Percentiles rank a stretch among this genome's conserved stretches.
phyloP scores from a whole-genome alignment of 2,113 vertebrate species.

The Ailuropoda melanoleuca region DNA sequence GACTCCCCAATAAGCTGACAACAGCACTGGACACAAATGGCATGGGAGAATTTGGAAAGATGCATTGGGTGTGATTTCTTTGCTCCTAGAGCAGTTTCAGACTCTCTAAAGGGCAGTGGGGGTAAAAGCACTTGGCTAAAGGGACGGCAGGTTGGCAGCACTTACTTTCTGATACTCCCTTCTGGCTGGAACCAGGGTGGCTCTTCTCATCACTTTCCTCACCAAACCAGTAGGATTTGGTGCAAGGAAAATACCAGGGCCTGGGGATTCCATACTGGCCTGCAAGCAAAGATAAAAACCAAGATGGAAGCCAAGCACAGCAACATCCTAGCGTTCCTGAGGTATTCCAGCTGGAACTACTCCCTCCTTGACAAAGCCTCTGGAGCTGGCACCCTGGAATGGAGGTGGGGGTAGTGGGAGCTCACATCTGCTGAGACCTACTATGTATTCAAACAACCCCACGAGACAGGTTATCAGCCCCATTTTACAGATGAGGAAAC shows the following conservation, averaged over 20 bases:
- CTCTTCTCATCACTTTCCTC: constrained; percentile 85
- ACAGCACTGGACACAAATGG: neutral
- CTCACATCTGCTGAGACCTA: neutral
- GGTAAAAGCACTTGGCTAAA: neutral
- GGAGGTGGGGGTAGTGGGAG: neutral
- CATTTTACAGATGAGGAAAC: neutral
- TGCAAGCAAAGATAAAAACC: constrained; percentile 75
- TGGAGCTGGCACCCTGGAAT: neutral
- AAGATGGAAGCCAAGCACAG: neutral
- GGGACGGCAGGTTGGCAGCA: neutral
- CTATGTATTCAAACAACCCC: neutral
- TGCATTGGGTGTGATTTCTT: neutral
- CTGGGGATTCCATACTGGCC: constrained; percentile 98
- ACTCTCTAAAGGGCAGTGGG: neutral
- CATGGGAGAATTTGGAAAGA: neutral
- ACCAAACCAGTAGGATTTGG: constrained; percentile 96
- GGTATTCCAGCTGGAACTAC: neutral
- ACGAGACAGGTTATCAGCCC: neutral
- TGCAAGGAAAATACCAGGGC: constrained; percentile 96
- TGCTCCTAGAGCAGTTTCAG: neutral
- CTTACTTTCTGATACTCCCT: constrained; percentile 88
- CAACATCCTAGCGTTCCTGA: neutral
- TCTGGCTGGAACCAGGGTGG: constrained; percentile 80
- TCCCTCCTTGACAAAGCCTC: neutral
- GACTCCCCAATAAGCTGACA: neutral